Evolutionary conservation across 2,888 invertebrate genomes (phyloP), one percentile per base, ranked within the genome.

Genomic region (Biston betularia): DNA sequence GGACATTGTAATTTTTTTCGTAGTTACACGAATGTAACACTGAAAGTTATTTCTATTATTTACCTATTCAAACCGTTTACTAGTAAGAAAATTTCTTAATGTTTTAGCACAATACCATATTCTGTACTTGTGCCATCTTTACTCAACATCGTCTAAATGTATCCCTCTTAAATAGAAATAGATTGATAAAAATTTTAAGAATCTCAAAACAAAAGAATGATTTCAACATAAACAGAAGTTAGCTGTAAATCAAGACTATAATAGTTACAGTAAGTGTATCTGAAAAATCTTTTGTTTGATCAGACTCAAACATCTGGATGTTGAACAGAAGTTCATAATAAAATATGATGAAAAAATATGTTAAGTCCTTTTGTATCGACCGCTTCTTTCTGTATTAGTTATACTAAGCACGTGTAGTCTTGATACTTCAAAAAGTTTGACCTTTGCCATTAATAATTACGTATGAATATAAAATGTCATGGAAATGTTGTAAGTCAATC

Each of bases 301-400:
- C 92, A 88, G 83, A 87, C 83, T 88, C 81, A 86, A 89, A 92
- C 93, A 92, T 93, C 93, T 93, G 93, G 93, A 92, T 89, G 88
- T 85, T 89, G 89, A 90, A 89, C 92, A 93, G 92, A 90, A 93
- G 92, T 93, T 93, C 92, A 93, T 93, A 92, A 92, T 92, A 92
- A 92, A 92, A 91, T 91, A 92, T 90, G 87, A 90, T 87, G 89
- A 93, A 93, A 91, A 93, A 92, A 92, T 92, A 89, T 88, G 89
- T 88, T 90, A 92, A 93, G 92, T 93, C 93, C 91, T 92, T 91
- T 93, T 92, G 93, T 92, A 92, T 90, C 88, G 89, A 88, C 89
- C 86, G 91, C 86, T 85, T 84, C 84, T 88, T 83, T 89, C 84
- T 89, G 85, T 83, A 74, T 70, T 77, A 63, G 74, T 70, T 77